A percentile compares a stretch with the other conserved stretches of the same genome.
phyloP scores from a whole-genome alignment of 2,888 invertebrate species.

The Cordilura impudica region DNA sequence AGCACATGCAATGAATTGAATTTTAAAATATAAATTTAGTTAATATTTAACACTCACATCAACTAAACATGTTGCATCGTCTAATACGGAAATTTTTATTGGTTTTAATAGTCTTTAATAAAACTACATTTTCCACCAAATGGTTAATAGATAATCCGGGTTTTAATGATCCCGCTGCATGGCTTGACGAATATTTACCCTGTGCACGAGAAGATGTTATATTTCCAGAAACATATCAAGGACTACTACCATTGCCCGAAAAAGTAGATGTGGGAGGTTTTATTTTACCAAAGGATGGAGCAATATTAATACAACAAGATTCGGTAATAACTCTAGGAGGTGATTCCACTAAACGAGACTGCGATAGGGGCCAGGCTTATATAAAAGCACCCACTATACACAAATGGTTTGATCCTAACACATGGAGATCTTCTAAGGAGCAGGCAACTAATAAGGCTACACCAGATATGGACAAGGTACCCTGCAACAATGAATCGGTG shows the following conservation, averaged over 20 bases:
- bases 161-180: constrained; percentile 68
- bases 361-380: constrained; percentile 69
- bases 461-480: constrained; percentile 74
- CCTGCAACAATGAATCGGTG: constrained; percentile 75
- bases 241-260: constrained; percentile 70
- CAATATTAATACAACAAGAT: constrained; percentile 69
- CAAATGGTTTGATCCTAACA: constrained; percentile 75
- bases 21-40: constrained; percentile 30
- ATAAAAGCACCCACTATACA: constrained; percentile 66
- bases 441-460: constrained; percentile 59
- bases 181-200: constrained; percentile 71
- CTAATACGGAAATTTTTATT: neutral
- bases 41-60: neutral
- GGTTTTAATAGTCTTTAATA: constrained; percentile 17
- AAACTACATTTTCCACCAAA: constrained; percentile 65
- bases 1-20: neutral
- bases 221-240: constrained; percentile 72
- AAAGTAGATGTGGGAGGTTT: constrained; percentile 69
- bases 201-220: constrained; percentile 72
- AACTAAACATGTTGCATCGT: constrained; percentile 29
- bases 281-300: constrained; percentile 71
- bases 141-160: constrained; percentile 68
- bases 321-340: constrained; percentile 67
- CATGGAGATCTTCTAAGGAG: constrained; percentile 68
- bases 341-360: constrained; percentile 59